Percentiles rank a stretch among this genome's conserved stretches.
These are phyloP conservation scores for Arizona elegans DNA, from an alignment of 2,113 vertebrate species.

Conservation along the genomic window DNA sequence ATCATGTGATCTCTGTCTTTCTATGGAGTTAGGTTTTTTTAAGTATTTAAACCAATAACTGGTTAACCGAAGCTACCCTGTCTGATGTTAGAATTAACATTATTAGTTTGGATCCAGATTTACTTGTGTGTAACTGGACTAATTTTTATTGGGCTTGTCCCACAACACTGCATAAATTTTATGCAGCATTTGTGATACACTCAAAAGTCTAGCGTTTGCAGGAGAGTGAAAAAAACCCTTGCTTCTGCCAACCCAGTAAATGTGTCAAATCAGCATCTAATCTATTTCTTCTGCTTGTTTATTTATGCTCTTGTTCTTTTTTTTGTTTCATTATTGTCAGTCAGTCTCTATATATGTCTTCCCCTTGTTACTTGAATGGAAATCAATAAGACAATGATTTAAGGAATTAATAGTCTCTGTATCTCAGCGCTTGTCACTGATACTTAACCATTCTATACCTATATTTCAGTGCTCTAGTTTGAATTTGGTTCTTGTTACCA, in stretches of 20 bases:
- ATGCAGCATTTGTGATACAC: background rate
- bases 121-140: background rate
- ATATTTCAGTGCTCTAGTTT: fast-evolving
- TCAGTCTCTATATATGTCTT: background rate
- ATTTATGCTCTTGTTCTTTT: background rate
- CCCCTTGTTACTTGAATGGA: background rate
- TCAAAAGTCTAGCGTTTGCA: background rate
- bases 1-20: background rate
- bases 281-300: background rate
- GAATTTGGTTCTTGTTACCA: fast-evolving
- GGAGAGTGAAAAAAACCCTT: background rate
- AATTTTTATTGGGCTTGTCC: background rate
- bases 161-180: background rate
- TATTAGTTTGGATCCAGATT: background rate
- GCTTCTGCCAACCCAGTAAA: background rate
- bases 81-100: background rate
- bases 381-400: background rate
- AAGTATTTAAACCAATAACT: background rate
- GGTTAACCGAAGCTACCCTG: background rate
- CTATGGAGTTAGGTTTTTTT: background rate
- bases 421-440: conserved; percentile 34
- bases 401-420: conserved; percentile 24
- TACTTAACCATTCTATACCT: background rate
- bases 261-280: background rate
- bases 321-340: background rate